These are phyloP conservation scores for Drosophila hamatofila DNA, from an alignment of 2,888 invertebrate species.

Conservation along the genomic window DNA sequence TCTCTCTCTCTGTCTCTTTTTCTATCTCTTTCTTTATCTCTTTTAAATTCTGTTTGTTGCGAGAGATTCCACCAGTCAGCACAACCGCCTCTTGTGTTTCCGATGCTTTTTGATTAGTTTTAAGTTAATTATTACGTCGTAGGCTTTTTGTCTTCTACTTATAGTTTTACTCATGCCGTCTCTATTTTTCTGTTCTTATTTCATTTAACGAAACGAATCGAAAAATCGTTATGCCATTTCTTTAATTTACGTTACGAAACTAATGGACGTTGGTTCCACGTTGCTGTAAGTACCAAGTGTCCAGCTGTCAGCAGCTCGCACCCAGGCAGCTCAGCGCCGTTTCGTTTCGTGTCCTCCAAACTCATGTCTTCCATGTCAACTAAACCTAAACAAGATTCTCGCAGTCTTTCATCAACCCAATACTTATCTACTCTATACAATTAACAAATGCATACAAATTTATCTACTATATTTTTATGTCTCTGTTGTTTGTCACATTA, in stretches of 20 bases:
- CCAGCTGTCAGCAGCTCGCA: constrained; percentile 40
- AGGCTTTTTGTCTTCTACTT: constrained; percentile 39
- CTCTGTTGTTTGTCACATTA: constrained; percentile 30
- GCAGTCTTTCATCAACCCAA: constrained; percentile 28
- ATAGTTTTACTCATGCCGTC: constrained; percentile 56
- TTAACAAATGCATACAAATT: constrained; percentile 39
- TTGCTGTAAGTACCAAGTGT: constrained; percentile 82
- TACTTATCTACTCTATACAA: constrained; percentile 17
- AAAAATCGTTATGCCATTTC: constrained; percentile 48
- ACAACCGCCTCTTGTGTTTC: constrained; percentile 43
- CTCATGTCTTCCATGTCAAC: constrained; percentile 36
- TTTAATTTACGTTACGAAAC: constrained; percentile 53
- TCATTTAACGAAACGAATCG: constrained; percentile 48
- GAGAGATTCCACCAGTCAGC: constrained; percentile 35
- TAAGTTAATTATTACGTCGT: constrained; percentile 60
- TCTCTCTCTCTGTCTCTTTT: constrained; percentile 10
- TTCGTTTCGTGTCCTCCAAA: constrained; percentile 45
- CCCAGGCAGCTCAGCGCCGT: constrained; percentile 45
- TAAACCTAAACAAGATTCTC: constrained; percentile 21
- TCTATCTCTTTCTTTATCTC: constrained; percentile 22
- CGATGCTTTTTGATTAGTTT: constrained; percentile 50
- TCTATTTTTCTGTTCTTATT: constrained; percentile 49
- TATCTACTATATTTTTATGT: constrained; percentile 17
- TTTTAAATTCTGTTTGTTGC: constrained; percentile 31
- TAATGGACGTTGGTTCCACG: constrained; percentile 60